These are phyloP conservation scores for Zoanthus gigantus DNA, from an alignment of 92 coral and sea anemone genomes.

Conservation along the genomic window DNA sequence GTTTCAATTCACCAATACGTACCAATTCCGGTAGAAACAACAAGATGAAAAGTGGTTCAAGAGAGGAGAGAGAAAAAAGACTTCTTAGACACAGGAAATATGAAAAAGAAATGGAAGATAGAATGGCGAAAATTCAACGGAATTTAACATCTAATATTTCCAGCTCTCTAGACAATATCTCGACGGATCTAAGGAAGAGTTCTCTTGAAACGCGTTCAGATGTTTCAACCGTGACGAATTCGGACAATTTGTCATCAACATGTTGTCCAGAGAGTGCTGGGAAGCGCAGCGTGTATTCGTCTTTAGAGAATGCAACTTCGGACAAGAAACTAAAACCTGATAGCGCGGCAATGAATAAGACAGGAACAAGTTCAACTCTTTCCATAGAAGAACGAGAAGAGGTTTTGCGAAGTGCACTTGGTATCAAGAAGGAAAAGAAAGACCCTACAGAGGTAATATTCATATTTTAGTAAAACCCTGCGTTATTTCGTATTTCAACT, in stretches of 20 bases:
- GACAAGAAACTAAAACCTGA: not conserved
- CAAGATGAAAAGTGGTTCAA: not conserved
- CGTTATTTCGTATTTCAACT: no score
- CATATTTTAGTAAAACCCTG: not conserved
- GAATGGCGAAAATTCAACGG: not conserved
- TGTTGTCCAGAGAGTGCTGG: not conserved
- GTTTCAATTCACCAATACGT: not conserved
- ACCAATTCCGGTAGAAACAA: not conserved
- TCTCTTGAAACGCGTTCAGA: not conserved
- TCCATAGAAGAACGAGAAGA: conserved; percentile 47
- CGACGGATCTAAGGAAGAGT: not conserved
- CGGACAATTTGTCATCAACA: not conserved
- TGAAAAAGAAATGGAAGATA: conserved; percentile 26
- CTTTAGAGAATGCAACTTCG: conserved; percentile 1
- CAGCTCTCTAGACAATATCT: not conserved
- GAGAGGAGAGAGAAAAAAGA: not conserved
- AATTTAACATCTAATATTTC: not conserved
- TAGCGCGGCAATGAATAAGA: not conserved
- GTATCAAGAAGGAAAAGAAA: conserved; percentile 61
- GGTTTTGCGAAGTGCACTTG: conserved; percentile 52
- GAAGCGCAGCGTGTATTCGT: not conserved
- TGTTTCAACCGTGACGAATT: not conserved
- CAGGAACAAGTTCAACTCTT: not conserved
- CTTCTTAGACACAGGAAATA: not conserved
- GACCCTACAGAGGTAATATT: conserved; percentile 51